Evolutionary conservation across 2,888 invertebrate species (phyloP), one percentile per base, ranked within the genome.

Genomic region (Epinotia brunnichana): DNA sequence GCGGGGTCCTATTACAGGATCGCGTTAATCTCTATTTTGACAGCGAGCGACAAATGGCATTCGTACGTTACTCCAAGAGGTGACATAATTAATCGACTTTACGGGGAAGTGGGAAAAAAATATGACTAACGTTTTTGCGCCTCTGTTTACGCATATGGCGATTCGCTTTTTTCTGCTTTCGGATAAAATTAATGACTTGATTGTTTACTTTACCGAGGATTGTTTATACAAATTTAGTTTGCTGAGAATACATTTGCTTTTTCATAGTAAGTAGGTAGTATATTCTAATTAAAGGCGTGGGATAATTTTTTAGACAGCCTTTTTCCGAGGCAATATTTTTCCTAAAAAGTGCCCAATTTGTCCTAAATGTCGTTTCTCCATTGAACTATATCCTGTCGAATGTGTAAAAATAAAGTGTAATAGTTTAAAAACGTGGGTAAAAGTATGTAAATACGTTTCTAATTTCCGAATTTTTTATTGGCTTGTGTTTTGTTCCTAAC

Each of bases 1-100:
- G 89, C 82, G 89, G 91, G 77, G 87, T 92, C 91, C 63, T 80
- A 80, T 92, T 90, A 87, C 91, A 72, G 75, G 71, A 73, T 80
- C 81, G 80, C 76, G 87, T 83, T 90, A 89, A 91, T 86, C 86
- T 84, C 80, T 92, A 89, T 92, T 92, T 88, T 92, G 92, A 92
- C 92, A 92, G 84, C 83, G 76, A 81, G 76, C 87, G 93, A 92
- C 93, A 92, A 92, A 92, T 91, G 87, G 81, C 83, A 78, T 77
- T 82, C 85, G 84, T 84, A 88, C 83, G 84, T 85, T 81, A 78
- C 70, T 76, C 76, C 75, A 35, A 64, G 63, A 70, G 29, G 59
- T 54, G 75, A 70, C 70, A 78, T 85, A 84, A 86, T 88, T 85
- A 88, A 89, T 89, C 82, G 83, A 78, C 79, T 76, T 73, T 87